Percentiles rank a stretch among this genome's conserved stretches.
phyloP scores from a whole-genome alignment of 2,113 vertebrate species.

The Atherinomorus stipes region DNA sequence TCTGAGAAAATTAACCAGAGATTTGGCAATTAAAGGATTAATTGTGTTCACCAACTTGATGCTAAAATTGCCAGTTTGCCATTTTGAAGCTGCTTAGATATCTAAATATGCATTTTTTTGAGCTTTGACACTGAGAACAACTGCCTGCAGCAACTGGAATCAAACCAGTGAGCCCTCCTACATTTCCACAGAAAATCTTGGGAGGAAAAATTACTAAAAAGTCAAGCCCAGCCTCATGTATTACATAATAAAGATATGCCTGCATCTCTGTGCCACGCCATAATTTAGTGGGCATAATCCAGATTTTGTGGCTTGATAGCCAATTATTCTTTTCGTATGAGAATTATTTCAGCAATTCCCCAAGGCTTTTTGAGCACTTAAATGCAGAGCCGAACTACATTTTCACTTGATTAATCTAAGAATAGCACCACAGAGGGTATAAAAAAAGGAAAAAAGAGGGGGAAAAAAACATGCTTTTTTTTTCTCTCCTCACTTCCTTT shows the following conservation, averaged over 20 bases:
- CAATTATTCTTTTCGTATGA: conserved; percentile 53
- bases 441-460: conserved; percentile 7
- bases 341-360: conserved; percentile 31
- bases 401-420: conserved; percentile 55
- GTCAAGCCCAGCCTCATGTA: conserved; percentile 13
- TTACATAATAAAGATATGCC: conserved; percentile 13
- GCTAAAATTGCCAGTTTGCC: neutral
- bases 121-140: conserved; percentile 1
- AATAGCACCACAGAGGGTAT: conserved; percentile 44
- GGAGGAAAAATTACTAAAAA: conserved; percentile 16
- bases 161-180: neutral
- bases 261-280: conserved; percentile 6
- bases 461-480: conserved; percentile 20
- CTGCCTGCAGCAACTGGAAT: conserved; percentile 4
- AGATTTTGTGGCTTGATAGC: conserved; percentile 29
- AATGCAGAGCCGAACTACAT: conserved; percentile 23
- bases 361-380: conserved; percentile 36
- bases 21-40: neutral
- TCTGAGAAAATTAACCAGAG: neutral
- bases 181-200: conserved; percentile 1
- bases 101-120: neutral
- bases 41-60: neutral
- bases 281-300: conserved; percentile 46
- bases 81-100: neutral
- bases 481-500: neutral